Percentiles rank a stretch among this genome's conserved stretches.
phyloP scores from a whole-genome alignment of 1,140 invertebrate genomes.

The Apocrypta bakeri region DNA sequence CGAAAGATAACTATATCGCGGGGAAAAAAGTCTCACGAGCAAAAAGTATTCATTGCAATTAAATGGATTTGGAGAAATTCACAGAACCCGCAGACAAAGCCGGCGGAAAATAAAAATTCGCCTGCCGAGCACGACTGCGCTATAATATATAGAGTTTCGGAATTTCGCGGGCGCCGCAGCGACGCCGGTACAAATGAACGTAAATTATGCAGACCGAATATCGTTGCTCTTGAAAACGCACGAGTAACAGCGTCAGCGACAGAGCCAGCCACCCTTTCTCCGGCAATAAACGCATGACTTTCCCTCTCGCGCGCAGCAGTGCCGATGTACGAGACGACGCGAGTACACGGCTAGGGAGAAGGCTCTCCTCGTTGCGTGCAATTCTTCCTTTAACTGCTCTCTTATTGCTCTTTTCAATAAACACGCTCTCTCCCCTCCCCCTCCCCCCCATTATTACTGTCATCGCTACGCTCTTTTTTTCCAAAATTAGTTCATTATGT shows the following conservation, averaged over 20 bases:
- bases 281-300: not conserved
- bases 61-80: no score
- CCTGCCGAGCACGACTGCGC: not conserved
- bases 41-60: no score
- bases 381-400: not conserved
- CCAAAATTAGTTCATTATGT: no score
- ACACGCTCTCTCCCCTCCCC: not conserved
- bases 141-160: not conserved
- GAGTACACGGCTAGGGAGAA: not conserved
- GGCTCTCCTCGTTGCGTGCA: not conserved
- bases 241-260: no score
- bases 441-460: not conserved
- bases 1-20: no score
- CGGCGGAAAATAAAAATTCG: not conserved
- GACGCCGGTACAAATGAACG: not conserved
- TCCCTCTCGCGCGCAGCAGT: not conserved
- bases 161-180: no score
- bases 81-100: not conserved
- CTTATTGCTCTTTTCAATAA: not conserved
- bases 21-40: no score
- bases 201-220: not conserved
- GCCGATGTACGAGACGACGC: not conserved
- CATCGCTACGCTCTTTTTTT: not conserved
- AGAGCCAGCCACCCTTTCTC: slow-evolving; percentile 36
- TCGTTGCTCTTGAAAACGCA: not conserved